These are phyloP conservation scores for Nipponacmea schrenckii DNA, from an alignment of 2,888 invertebrate genomes.

Conservation along the genomic window DNA sequence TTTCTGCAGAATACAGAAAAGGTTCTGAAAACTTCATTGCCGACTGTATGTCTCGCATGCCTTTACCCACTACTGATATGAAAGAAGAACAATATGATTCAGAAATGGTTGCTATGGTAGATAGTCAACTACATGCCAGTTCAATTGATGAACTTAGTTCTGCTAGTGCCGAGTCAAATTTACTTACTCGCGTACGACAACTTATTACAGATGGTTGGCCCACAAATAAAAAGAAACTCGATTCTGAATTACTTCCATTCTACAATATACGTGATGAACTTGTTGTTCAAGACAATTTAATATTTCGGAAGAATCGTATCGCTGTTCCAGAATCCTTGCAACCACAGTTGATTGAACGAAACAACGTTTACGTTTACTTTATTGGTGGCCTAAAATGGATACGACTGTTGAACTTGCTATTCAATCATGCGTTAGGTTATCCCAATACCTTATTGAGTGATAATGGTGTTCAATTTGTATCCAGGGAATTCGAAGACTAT, in stretches of 20 bases:
- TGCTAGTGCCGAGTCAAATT: neutral
- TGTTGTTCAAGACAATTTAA: no score
- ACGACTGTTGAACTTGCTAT: neutral
- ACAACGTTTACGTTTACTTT: neutral
- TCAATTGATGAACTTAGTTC: neutral
- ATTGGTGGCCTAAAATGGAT: neutral
- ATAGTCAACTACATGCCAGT: neutral
- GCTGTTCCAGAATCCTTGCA: no score
- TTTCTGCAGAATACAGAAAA: neutral
- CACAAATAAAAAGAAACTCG: no score
- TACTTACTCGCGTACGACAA: neutral
- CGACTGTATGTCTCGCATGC: neutral
- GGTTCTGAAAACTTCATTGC: neutral
- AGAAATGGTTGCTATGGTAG: neutral
- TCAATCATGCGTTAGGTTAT: neutral
- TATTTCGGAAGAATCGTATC: no score
- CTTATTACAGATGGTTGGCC: no score
- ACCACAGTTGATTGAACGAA: slow-evolving; percentile 29
- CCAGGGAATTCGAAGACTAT: neutral
- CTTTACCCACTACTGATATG: neutral
- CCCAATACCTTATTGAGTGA: slow-evolving; percentile 30
- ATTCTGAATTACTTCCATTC: no score
- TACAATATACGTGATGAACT: no score
- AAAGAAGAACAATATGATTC: neutral
- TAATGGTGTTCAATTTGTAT: slow-evolving; percentile 40